Evolutionary conservation across 2,888 invertebrate species (phyloP), one percentile per base, ranked within the genome.

Genomic region (Tricholauxania praeusta): DNA sequence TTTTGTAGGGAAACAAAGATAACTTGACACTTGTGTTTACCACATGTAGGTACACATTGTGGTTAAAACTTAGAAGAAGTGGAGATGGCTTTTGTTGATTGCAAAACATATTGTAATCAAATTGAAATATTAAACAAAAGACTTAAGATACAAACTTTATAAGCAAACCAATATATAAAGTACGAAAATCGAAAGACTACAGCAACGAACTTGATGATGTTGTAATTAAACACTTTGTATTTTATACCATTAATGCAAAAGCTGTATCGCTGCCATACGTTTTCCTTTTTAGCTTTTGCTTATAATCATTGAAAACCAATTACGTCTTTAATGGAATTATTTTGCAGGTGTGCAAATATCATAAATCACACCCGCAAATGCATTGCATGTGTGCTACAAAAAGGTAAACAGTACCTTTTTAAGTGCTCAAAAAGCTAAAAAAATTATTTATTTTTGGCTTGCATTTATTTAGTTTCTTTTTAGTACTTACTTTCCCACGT

Each of bases 291-390:
- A 10, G 39, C 39, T 10, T 39, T 39, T 39, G 39, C 10, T 39
- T 39, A 39, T 39, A 39, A 39, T 39, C 39, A 55, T n/a, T n/a
- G 55, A 22, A 55, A 55, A 55, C 8, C 55, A 55, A 55, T 55
- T 55, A 55, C 12, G 55, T 22, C 14, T 15, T 55, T 55, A n/a
- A 55, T 55, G 17, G 55, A 15, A n/a, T 17, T n/a, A 7, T 5
- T n/a, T 55, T n/a, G 55, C 55, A 15, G 55, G 55, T 55, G 55
- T 55, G 55, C 55, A 55, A 17, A 22, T 12, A 17, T 19, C 12
- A 55, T 55, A 55, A 55, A 55, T 55, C 55, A 55, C 55, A 55
- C 55, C 55, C 55, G 22, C 55, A 55, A 55, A 17, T 19, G 22
- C 39, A 39, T 39, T 12, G 22, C 14, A 7, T 12, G 17, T 14